Evolutionary conservation across 2,888 invertebrate species (phyloP).

Genomic region (Cyclophora punctaria): DNA sequence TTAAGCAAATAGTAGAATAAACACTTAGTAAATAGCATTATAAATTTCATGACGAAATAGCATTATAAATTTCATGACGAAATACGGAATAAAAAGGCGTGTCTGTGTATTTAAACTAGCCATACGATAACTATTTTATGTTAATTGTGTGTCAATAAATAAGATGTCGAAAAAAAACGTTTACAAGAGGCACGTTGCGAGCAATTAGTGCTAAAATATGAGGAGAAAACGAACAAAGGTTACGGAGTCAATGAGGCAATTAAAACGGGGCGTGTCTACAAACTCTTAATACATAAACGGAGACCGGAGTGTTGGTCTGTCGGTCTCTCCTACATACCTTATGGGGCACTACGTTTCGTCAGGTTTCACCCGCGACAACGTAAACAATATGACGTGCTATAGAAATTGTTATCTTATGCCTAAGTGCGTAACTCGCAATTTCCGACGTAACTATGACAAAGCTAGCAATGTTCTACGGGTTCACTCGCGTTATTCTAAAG

Average conservation of each 20-base stretch:
- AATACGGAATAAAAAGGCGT: no score
- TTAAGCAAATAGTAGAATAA: no score
- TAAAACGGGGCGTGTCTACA: slow-evolving; percentile 25
- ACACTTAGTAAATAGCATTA: no score
- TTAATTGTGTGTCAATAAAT: slow-evolving; percentile 8
- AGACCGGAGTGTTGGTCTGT: slow-evolving; percentile 18
- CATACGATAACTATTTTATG: neutral
- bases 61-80: no score
- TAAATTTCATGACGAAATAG: no score
- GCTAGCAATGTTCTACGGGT: no score
- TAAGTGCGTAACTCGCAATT: neutral
- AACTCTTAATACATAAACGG: slow-evolving; percentile 24
- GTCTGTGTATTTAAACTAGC: no score
- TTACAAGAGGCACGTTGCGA: slow-evolving; percentile 9
- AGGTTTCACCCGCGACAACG: slow-evolving; percentile 39
- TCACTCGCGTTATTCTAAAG: no score
- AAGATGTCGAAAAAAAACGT: slow-evolving; percentile 9
- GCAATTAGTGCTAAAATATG: slow-evolving; percentile 20
- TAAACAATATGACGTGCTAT: slow-evolving; percentile 39
- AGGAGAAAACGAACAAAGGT: slow-evolving; percentile 21
- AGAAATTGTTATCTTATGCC: slow-evolving; percentile 24
- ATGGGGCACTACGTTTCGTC: slow-evolving; percentile 49
- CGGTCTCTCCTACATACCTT: slow-evolving; percentile 44
- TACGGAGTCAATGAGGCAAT: slow-evolving; percentile 20
- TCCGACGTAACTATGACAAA: no score